A percentile compares a stretch with the other conserved stretches of the same genome.
These are phyloP conservation scores for Pyrrhia umbra DNA, from an alignment of 2,888 invertebrate species.

Conservation along the genomic window DNA sequence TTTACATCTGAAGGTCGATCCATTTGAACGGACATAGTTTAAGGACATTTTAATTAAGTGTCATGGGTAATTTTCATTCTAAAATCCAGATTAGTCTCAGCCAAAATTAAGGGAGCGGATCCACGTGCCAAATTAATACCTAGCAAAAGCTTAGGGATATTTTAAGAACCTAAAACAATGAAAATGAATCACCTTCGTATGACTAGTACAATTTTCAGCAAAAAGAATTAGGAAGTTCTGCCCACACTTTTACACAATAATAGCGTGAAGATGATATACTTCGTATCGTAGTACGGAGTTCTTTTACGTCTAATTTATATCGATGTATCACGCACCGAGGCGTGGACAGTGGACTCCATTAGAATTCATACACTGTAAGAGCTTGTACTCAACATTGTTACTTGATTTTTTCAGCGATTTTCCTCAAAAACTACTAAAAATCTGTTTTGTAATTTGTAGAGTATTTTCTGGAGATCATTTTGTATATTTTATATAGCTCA, in stretches of 20 bases:
- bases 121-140: too few species aligned
- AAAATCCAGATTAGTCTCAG: too few species aligned
- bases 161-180: too few species aligned
- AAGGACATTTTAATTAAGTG: too few species aligned
- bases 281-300: not conserved
- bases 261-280: not conserved
- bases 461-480: not conserved
- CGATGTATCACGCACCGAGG: conserved; percentile 31
- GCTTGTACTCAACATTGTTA: not conserved
- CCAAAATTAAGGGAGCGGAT: too few species aligned
- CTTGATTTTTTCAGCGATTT: not conserved
- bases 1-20: too few species aligned
- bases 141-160: too few species aligned
- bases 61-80: too few species aligned
- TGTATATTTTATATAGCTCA: not conserved
- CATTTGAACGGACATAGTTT: too few species aligned
- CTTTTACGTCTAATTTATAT: conserved; percentile 29
- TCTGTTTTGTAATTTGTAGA: not conserved
- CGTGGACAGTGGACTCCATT: conserved; percentile 23
- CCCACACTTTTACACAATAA: not conserved
- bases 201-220: too few species aligned
- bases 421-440: not conserved
- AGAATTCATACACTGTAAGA: not conserved
- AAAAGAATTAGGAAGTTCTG: not conserved
- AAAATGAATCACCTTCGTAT: too few species aligned